phyloP scores from a whole-genome alignment of 2,888 invertebrate genomes.

The Mesorhabditis belari region DNA sequence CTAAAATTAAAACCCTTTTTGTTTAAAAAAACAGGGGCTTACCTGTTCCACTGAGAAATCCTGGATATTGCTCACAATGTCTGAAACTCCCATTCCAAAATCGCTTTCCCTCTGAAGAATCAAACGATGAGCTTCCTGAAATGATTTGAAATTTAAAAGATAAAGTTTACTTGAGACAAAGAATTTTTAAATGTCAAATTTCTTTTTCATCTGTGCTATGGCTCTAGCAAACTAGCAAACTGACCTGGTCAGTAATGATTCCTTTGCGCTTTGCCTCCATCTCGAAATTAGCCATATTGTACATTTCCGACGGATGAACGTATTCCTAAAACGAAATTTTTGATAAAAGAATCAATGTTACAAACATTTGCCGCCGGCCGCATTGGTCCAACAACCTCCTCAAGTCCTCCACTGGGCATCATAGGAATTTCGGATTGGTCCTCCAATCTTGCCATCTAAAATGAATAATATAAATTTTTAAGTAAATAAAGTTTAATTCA shows the following conservation, averaged over 20 bases:
- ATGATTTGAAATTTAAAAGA: no score
- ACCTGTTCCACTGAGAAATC: background rate
- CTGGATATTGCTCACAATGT: background rate
- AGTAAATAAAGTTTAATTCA: no score
- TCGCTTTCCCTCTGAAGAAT: background rate
- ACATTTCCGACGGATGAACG: background rate
- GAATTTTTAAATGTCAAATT: no score
- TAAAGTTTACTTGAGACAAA: no score
- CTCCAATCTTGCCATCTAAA: background rate
- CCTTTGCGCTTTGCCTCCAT: background rate
- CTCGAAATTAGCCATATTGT: background rate
- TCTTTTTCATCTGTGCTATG: no score
- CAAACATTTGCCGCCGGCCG: background rate
- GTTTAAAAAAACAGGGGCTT: background rate
- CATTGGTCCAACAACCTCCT: background rate
- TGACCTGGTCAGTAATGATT: background rate
- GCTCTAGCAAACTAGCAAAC: no score
- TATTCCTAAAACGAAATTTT: background rate
- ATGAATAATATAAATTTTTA: no score
- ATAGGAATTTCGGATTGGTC: background rate
- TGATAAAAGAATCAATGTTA: background rate
- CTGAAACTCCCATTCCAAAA: background rate
- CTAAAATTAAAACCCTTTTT: background rate
- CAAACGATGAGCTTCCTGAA: background rate
- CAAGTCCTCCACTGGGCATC: background rate